Conservation (phyloP, 1,140 invertebrate species). For the Cryptotermes secundus region DNA sequence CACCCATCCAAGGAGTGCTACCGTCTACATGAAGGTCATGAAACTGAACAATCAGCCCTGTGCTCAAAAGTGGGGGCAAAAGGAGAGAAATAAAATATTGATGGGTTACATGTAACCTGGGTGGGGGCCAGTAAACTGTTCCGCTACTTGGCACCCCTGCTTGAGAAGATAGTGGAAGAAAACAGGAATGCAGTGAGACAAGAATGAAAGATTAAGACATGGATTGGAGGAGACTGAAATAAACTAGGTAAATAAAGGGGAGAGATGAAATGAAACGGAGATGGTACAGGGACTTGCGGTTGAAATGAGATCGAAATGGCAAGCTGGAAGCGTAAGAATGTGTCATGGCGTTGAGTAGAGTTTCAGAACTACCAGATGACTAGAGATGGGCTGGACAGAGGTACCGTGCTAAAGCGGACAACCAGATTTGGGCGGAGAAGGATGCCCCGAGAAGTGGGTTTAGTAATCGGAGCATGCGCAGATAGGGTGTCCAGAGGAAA, state of each 20-base stretch:
- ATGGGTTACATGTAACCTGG: too few species aligned
- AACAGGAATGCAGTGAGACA: not conserved
- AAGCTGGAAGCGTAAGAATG: not conserved
- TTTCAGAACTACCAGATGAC: not conserved
- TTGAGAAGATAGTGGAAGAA: not conserved
- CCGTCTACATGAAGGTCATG: too few species aligned
- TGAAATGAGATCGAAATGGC: not conserved
- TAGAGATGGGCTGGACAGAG: not conserved
- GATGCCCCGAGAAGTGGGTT: not conserved
- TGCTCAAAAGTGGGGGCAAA: too few species aligned
- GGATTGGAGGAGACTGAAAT: not conserved
- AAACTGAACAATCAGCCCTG: too few species aligned
- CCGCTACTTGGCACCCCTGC: not conserved
- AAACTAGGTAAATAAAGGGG: too few species aligned
- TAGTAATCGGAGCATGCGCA: not conserved
- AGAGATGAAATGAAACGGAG: not conserved
- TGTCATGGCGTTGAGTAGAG: not conserved
- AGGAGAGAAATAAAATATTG: too few species aligned
- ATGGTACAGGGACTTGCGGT: not conserved
- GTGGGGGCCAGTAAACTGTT: too few species aligned
- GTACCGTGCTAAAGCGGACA: not conserved
- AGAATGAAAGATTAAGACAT: not conserved
- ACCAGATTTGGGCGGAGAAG: not conserved
- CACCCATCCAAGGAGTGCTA: too few species aligned
- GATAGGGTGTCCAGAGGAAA: not conserved